phyloP scores from a whole-genome alignment of 2,797 vertebrate genomes.

The Anguilla anguilla region DNA sequence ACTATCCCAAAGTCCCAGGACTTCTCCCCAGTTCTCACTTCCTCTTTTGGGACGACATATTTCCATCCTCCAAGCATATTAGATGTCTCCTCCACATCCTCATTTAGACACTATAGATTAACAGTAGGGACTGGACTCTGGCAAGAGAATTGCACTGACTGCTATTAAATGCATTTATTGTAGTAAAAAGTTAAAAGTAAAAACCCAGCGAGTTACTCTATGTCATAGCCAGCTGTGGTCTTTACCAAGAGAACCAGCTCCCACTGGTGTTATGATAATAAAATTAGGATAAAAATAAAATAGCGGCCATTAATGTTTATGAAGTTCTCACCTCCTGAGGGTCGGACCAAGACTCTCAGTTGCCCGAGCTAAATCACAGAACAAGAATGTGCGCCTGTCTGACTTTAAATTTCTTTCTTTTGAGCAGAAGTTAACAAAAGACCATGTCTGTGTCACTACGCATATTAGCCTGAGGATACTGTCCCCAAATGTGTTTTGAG shows the following conservation, averaged over 20 bases:
- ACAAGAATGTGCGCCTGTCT: background rate
- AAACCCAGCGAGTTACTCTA: background rate
- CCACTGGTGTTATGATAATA: background rate
- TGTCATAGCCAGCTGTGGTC: background rate
- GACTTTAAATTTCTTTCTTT: no score
- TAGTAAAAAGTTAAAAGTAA: background rate
- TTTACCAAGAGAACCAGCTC: background rate
- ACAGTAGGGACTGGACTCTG: background rate
- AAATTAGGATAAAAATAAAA: background rate
- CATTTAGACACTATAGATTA: background rate
- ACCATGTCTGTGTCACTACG: background rate
- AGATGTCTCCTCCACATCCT: background rate
- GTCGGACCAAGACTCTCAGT: no score
- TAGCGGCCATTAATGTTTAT: background rate
- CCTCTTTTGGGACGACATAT: no score
- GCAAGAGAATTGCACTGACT: background rate
- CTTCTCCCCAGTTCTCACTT: background rate
- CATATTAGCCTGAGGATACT: background rate
- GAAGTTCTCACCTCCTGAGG: background rate
- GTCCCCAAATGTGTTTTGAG: background rate
- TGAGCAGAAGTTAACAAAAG: background rate
- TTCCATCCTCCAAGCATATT: background rate
- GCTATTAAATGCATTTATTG: background rate
- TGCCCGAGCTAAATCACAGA: background rate
- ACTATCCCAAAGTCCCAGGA: background rate